These are phyloP conservation scores for Rhagoletis zephyria DNA, from an alignment of 1,140 invertebrate genomes.

Conservation along the genomic window DNA sequence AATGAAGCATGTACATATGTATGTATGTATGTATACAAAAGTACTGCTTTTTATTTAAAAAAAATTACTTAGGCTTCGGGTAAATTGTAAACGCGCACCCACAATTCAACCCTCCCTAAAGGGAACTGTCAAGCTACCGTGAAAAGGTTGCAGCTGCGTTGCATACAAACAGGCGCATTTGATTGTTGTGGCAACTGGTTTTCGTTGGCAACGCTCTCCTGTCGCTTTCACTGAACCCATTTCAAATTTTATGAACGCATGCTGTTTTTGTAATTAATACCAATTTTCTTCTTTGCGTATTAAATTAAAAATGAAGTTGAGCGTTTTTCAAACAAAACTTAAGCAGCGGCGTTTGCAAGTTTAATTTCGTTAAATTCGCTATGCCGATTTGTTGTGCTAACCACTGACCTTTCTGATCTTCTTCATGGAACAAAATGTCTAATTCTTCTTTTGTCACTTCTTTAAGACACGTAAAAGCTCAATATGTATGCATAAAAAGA, in stretches of 20 bases:
- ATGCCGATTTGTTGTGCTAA: neutral
- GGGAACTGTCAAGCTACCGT: neutral
- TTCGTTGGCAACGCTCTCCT: neutral
- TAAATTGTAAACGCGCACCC: neutral
- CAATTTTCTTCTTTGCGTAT: too few relatives aligned
- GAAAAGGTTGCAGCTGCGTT: neutral
- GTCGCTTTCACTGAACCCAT: neutral
- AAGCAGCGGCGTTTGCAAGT: too few relatives aligned
- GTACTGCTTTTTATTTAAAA: neutral
- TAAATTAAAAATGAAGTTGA: too few relatives aligned
- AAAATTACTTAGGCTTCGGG: neutral
- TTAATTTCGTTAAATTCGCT: too few relatives aligned
- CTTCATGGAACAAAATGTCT: too few relatives aligned
- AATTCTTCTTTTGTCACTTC: too few relatives aligned
- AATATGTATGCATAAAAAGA: neutral
- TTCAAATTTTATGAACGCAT: neutral
- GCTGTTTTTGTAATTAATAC: too few relatives aligned
- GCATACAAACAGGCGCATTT: conserved; percentile 26
- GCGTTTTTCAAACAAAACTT: too few relatives aligned
- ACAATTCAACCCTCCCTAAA: neutral
- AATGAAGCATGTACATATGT: neutral
- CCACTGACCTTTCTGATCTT: neutral
- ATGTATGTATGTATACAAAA: neutral
- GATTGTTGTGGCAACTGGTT: neutral
- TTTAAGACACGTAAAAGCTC: too few relatives aligned